phyloP scores from a whole-genome alignment of 2,888 invertebrate species.

The Pollenia labialis region DNA sequence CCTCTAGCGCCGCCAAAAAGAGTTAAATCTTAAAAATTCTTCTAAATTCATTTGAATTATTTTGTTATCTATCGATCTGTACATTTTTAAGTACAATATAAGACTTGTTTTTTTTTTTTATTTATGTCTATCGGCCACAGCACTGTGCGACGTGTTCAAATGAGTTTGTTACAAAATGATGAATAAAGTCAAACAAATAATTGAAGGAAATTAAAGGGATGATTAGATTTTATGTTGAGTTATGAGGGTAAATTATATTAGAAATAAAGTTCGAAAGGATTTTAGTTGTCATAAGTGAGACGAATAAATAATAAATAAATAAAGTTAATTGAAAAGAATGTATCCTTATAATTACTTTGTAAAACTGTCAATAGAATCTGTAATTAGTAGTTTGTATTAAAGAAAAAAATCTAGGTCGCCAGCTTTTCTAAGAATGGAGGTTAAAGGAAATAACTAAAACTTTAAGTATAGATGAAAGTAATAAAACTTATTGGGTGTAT shows the following conservation, averaged over 20 bases:
- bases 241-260: background rate
- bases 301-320: background rate
- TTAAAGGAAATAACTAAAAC: too few species aligned
- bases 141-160: background rate
- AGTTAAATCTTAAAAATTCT: too few species aligned
- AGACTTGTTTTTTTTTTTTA: too few species aligned
- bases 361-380: background rate
- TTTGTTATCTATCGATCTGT: too few species aligned
- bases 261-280: background rate
- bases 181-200: slow-evolving; percentile 36
- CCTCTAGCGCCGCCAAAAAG: too few species aligned
- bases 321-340: background rate
- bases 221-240: slow-evolving; percentile 21
- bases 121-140: too few species aligned
- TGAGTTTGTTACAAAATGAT: slow-evolving; percentile 1
- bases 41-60: too few species aligned
- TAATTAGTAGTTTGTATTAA: background rate
- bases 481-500: too few species aligned
- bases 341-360: background rate
- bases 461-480: too few species aligned
- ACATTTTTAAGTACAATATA: too few species aligned
- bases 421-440: too few species aligned
- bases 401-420: too few species aligned
- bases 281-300: background rate
- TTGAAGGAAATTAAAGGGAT: slow-evolving; percentile 38